Evolutionary conservation across 2,888 invertebrate genomes (phyloP), one percentile per base, ranked within the genome.

Genomic region (Chalcosyrphus nemorum): DNA sequence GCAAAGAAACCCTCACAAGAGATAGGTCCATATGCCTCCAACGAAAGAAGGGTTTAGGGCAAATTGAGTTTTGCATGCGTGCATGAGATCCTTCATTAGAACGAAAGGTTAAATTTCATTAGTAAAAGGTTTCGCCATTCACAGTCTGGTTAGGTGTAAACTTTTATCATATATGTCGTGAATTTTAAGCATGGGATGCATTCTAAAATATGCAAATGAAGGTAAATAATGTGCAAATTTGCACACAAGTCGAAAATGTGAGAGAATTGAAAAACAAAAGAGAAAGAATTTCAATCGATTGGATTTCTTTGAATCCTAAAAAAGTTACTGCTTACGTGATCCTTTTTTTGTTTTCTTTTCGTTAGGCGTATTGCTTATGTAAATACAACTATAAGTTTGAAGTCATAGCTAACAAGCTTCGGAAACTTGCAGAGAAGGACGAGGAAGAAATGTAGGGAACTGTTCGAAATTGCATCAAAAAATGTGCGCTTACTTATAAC

Each of bases 21-120:
- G 27, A 43, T 41, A 54, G 32, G n/a, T 41, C 19, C 32, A 5
- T 15, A 50, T 9, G 15, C 38, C 24, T 65, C 24, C 9, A 32
- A 38, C 9, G 38, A 65, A 56, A 66, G 75, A 57, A 65, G 35
- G 27, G 24, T 65, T 56, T 19, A 11, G 13, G 15, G 7, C 17
- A 68, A 68, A 54, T 56, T 68, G 54, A 56, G 54, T 56, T 68
- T 27, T 54, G 43, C 41, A 54, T 68, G 43, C 54, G 54, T 56
- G 68, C 43, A 43, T 56, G 29, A 19, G 68, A 56, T 41, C 68
- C 68, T 43, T 68, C 68, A 68, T 68, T 68, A 68, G 32, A 41
- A 29, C 43, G 43, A 38, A 68, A 68, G 68, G 68, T 68, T 68
- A 68, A 68, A 68, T 68, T 68, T 68, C 68, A 68, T 68, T 68